Conservation (phyloP, 1,140 invertebrate species). For the Drosophila kurseongensis region DNA sequence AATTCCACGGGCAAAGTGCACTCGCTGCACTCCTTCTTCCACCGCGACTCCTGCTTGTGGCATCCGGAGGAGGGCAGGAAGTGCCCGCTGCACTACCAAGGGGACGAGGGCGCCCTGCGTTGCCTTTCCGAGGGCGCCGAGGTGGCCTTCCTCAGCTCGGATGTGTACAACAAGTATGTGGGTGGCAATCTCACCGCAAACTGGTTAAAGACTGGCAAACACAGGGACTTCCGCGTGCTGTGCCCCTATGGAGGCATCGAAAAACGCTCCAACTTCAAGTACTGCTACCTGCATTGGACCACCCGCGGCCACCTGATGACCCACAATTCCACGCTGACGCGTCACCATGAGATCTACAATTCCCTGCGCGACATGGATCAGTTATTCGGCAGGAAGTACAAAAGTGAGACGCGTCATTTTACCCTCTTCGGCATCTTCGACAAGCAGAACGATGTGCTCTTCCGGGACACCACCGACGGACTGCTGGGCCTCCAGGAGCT, state of each 20-base stretch:
- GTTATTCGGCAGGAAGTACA: conserved; percentile 88
- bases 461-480: conserved; percentile 88
- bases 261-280: conserved; percentile 79
- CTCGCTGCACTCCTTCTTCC: conserved; percentile 86
- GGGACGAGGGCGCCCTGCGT: conserved; percentile 89
- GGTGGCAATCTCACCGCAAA: conserved; percentile 84
- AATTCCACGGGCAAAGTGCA: conserved; percentile 83
- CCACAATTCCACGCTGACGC: conserved; percentile 85
- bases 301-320: conserved; percentile 88
- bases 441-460: conserved; percentile 87
- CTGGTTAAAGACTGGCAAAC: conserved; percentile 48
- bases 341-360: conserved; percentile 88
- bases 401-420: conserved; percentile 87
- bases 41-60: conserved; percentile 87
- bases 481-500: conserved; percentile 85
- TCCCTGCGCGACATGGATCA: conserved; percentile 88
- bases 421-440: conserved; percentile 89
- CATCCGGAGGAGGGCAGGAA: conserved; percentile 74
- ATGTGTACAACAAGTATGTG: conserved; percentile 88
- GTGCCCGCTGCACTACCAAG: conserved; percentile 83
- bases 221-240: conserved; percentile 80
- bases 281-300: conserved; percentile 90
- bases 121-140: conserved; percentile 92
- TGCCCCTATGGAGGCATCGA: conserved; percentile 86
- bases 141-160: conserved; percentile 93